Evolutionary conservation across 2,888 invertebrate genomes (phyloP), one percentile per base, ranked within the genome.

Genomic region (Brachyptera risi): DNA sequence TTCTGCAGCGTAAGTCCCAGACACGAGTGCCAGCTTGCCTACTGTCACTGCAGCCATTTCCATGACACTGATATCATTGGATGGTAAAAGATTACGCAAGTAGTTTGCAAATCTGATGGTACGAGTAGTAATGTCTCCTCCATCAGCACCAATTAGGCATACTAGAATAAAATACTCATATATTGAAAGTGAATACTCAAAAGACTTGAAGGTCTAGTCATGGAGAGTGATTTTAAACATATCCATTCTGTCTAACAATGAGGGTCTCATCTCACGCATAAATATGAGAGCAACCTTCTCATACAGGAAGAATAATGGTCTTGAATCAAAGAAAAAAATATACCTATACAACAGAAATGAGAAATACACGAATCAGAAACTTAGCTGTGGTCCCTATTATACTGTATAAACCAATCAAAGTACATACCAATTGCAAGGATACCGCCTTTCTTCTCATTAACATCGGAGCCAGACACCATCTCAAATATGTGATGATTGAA

Each of bases 401-500:
- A n/a, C n/a, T n/a, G n/a, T n/a, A n/a, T n/a, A n/a, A n/a, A n/a
- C n/a, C n/a, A n/a, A n/a, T n/a, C n/a, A n/a, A 13, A 2, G 19
- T 42, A 57, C 75, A 73, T 75, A 90, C 90, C 87, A 71, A 97
- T 97, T 5, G 96, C 96, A 60, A 96, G 76, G 65, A 96, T 95
- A 59, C 95, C 96, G 62, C 96, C 96, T 77, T 96, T 96, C 72
- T 92, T 93, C 74, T 96, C 96, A 76, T 92, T 91, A 35, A 90
- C 86, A 74, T 97, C 96, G 49, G 88, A 85, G 68, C 93, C 92
- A 13, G 92, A 92, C 1, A 96, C 93, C 96, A 97, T 94, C 74
- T 95, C 93, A 74, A 92, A 93, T 67, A 97, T 96, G 72, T 94
- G 92, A 72, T 93, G 92, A 74, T 96, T 96, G 73, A 96, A 94